Base-by-base conservation (phyloP, 1,140 invertebrate genomes). In the Hermetia illucens region DNA sequence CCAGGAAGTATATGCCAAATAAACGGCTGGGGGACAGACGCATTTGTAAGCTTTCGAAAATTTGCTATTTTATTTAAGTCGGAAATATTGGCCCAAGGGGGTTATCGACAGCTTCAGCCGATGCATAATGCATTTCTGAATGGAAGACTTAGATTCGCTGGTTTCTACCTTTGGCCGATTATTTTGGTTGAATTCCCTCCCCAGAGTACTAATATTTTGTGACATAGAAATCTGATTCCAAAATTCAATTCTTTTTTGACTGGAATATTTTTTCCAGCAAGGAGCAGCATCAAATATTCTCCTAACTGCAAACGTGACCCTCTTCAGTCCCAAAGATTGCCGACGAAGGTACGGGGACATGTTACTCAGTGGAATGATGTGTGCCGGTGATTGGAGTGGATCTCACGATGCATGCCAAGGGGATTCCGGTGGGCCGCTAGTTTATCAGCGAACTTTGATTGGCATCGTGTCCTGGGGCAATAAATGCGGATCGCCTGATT, bases 381-480 rank as follows among this genome's bases (percentile, higher is more conserved):
- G 43, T 18, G 43, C 40, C 17, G 44, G 41, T 12, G 18, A 12
- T n/a, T 17, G 16, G 21, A 2, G 17, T 8, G 53, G 53, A 5
- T 53, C 50, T 3, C 16, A 46, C 8, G 58, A 55, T 39, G 42
- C 58, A 20, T 60, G 57, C 25, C 55, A 56, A 37, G 61, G 59
- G n/a, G 55, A 55, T 31, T 58, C 58, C 13, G 58, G 57, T 8
- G 53, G 58, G 19, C 55, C 55, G 4, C 18, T 64, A 32, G 44
- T 41, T 13, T 53, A 49, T 20, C 36, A 42, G 17, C 38, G 44
- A n/a, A 22, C 47, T 15, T 43, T 72, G 20, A 50, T 47, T 1
- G 72, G 72, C 0, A 48, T 74, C 4, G 63, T 69, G 3, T 70
- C 69, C 15, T 75, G 69, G 60, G 77, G 75, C 12, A 48, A n/a